Percentiles rank a stretch among this genome's conserved stretches.
Conservation (phyloP, 2,888 invertebrate species). For the Acheta domesticus region DNA sequence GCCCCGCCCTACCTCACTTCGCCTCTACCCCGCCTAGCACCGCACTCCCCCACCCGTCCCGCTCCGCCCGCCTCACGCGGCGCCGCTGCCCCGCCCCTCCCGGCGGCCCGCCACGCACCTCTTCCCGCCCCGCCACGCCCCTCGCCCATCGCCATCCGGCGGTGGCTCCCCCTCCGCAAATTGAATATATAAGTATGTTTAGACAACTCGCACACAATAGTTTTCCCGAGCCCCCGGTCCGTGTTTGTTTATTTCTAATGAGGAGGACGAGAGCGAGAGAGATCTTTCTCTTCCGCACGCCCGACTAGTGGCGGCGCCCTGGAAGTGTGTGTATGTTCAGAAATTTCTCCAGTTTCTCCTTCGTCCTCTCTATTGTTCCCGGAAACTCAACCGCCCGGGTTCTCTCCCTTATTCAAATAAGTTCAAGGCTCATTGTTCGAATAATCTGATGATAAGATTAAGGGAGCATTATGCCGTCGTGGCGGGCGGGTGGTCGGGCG, state of each 20-base stretch:
- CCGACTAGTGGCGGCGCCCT: too few relatives aligned
- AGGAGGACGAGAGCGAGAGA: background rate
- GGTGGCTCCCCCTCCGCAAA: background rate
- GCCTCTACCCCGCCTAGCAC: too few relatives aligned
- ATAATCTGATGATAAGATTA: slow-evolving; percentile 3
- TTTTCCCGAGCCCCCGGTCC: background rate
- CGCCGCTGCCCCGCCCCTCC: too few relatives aligned
- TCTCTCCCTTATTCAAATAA: background rate
- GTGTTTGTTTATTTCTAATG: background rate
- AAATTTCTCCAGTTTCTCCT: slow-evolving; percentile 2
- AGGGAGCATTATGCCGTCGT: background rate
- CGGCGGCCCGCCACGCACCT: too few relatives aligned
- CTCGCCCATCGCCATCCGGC: too few relatives aligned
- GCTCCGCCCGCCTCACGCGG: too few relatives aligned
- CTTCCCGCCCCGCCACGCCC: too few relatives aligned
- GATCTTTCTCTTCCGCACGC: too few relatives aligned
- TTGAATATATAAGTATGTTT: slow-evolving; percentile 18
- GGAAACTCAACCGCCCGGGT: background rate
- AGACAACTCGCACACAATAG: background rate
- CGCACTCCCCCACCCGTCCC: too few relatives aligned
- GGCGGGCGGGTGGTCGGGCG: background rate
- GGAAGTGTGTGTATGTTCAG: background rate
- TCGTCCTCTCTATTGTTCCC: background rate
- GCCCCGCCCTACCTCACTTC: too few relatives aligned
- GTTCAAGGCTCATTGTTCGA: background rate